phyloP scores from a whole-genome alignment of 2,113 vertebrate species.

The Micronisus gabar region DNA sequence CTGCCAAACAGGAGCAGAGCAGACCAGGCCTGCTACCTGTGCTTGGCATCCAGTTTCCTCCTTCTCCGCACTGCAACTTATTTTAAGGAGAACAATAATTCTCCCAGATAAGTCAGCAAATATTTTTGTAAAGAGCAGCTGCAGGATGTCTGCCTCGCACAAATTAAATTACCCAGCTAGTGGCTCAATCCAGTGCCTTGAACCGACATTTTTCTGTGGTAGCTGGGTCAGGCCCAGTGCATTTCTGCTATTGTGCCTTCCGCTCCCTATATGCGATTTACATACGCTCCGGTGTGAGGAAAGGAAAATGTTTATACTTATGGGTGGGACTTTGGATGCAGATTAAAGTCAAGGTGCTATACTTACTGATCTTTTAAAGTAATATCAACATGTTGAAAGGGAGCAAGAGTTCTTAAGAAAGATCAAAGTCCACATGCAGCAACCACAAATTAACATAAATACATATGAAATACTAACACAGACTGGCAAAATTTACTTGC shows the following conservation, averaged over 20 bases:
- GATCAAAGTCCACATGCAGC: slow-evolving; percentile 33
- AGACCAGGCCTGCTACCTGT: not conserved
- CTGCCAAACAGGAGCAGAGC: not conserved
- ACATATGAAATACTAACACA: slow-evolving; percentile 33
- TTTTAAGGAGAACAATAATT: slow-evolving; percentile 8
- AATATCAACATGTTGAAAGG: slow-evolving; percentile 50
- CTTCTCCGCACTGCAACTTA: not conserved
- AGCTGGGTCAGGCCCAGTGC: not conserved
- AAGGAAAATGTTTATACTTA: slow-evolving; percentile 42
- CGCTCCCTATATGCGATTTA: not conserved
- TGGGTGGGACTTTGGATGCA: slow-evolving; percentile 34
- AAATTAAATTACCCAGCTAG: slow-evolving; percentile 34
- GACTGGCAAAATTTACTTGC: slow-evolving; percentile 21
- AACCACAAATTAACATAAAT: slow-evolving; percentile 61
- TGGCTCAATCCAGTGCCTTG: not conserved
- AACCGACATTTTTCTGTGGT: not conserved
- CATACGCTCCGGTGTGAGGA: not conserved
- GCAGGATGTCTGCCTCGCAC: slow-evolving; percentile 7
- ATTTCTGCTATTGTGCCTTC: not conserved
- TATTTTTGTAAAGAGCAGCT: slow-evolving; percentile 46
- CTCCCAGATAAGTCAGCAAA: slow-evolving; percentile 43
- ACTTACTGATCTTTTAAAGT: slow-evolving; percentile 48
- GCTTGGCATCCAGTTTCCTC: not conserved
- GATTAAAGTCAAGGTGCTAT: slow-evolving; percentile 48
- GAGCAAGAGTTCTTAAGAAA: slow-evolving; percentile 36